These are phyloP conservation scores for Hyles lineata DNA, from an alignment of 2,888 invertebrate genomes.

Conservation along the genomic window DNA sequence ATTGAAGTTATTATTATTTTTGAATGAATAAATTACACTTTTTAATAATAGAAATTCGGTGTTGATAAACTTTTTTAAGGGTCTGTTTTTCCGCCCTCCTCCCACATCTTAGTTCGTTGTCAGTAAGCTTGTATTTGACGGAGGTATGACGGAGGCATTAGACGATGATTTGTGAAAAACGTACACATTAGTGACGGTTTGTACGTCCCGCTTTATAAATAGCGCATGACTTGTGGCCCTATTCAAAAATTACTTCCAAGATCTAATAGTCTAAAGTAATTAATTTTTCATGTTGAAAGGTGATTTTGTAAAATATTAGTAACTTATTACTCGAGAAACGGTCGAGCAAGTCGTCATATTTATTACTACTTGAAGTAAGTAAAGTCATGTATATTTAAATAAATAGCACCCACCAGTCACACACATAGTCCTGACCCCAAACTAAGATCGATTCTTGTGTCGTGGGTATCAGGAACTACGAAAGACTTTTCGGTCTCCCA, in stretches of 20 bases:
- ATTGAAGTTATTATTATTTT: no score
- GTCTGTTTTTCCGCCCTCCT: neutral
- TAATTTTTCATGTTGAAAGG: neutral
- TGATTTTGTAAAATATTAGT: neutral
- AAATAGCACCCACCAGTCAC: no score
- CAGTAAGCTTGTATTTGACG: conserved; percentile 28
- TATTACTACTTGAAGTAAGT: no score
- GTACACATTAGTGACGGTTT: conserved; percentile 40
- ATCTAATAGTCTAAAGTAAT: neutral
- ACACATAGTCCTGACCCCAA: no score
- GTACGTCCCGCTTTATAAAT: conserved; percentile 38
- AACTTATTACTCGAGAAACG: neutral
- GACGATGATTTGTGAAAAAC: conserved; percentile 45
- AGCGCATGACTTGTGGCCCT: conserved; percentile 18
- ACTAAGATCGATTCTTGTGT: no score
- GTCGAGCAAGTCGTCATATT: neutral
- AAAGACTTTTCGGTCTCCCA: no score
- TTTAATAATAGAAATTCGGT: no score
- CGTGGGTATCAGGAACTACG: no score
- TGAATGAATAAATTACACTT: no score
- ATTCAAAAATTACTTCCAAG: neutral
- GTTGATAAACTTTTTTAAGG: neutral
- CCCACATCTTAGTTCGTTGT: neutral
- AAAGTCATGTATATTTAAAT: no score
- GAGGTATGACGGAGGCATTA: conserved; percentile 42